Percentiles rank a stretch among this genome's conserved stretches.
Evolutionary conservation across 2,113 vertebrate species (phyloP).

Genomic region (Cyrtonyx montezumae): DNA sequence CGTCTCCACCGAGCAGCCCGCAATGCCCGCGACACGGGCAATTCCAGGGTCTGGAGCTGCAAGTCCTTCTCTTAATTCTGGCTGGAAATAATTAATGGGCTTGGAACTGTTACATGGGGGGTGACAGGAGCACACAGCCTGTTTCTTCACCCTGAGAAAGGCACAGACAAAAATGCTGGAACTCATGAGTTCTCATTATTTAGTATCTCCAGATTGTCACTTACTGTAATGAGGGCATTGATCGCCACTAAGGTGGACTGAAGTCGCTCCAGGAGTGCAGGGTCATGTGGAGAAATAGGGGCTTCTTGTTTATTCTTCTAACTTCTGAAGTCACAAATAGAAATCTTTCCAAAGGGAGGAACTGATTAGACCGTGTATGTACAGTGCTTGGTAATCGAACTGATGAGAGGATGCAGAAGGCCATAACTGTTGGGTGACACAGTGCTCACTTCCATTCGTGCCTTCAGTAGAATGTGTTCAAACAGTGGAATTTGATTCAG

Average conservation of each 20-base stretch:
- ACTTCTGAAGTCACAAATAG: background rate
- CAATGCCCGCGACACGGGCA: background rate
- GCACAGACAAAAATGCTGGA: background rate
- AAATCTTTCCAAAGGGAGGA: background rate
- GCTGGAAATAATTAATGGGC: background rate
- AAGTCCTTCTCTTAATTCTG: accelerated
- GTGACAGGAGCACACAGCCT: background rate
- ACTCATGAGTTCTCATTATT: background rate
- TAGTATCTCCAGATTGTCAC: background rate
- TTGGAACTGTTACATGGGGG: background rate
- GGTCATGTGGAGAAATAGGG: background rate
- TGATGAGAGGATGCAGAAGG: background rate
- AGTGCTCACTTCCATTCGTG: background rate
- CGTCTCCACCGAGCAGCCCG: background rate
- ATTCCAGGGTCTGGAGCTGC: background rate
- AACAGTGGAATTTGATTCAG: background rate
- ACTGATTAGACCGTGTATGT: background rate
- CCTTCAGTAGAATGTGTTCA: background rate
- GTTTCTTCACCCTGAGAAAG: background rate
- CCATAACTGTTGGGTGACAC: background rate
- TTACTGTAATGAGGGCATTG: accelerated
- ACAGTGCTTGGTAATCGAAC: background rate
- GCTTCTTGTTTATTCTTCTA: background rate
- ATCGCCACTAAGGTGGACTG: background rate
- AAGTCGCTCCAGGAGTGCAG: background rate